phyloP scores from a whole-genome alignment of 2,888 invertebrate genomes.

The Cephus sareptanus region DNA sequence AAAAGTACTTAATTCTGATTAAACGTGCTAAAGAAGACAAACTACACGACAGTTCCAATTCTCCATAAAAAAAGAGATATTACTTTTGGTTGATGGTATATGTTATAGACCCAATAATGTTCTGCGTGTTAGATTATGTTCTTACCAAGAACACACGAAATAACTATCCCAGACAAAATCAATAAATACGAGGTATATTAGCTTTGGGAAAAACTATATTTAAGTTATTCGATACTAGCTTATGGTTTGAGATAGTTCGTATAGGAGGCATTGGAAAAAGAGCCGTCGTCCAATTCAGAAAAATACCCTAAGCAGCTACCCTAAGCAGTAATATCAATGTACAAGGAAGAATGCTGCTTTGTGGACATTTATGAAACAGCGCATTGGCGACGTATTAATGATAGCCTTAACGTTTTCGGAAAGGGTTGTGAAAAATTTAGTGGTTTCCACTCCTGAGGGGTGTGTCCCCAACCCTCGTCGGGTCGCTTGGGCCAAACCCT shows the following conservation, averaged over 20 bases:
- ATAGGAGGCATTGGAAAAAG: not conserved
- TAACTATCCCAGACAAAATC: not conserved
- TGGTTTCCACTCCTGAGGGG: not conserved
- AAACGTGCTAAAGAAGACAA: not conserved
- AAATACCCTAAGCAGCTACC: not conserved
- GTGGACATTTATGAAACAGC: not conserved
- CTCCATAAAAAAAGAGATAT: not conserved
- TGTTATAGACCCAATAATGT: not conserved
- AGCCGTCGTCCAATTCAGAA: not conserved
- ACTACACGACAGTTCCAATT: not conserved
- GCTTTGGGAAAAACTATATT: not conserved
- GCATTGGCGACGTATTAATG: not conserved
- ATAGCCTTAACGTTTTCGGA: not conserved
- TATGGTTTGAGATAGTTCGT: not conserved
- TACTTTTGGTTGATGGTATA: not conserved
- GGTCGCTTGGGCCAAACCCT: not conserved
- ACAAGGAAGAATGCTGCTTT: not conserved
- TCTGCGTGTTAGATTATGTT: not conserved
- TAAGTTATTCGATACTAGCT: not conserved
- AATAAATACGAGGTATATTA: not conserved
- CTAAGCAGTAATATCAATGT: not conserved
- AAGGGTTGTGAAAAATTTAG: not conserved
- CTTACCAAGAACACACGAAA: not conserved
- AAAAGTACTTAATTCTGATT: not conserved
- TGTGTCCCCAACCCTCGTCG: not conserved